Conservation (phyloP, 1,140 invertebrate genomes). For the Cryptotermes secundus region DNA sequence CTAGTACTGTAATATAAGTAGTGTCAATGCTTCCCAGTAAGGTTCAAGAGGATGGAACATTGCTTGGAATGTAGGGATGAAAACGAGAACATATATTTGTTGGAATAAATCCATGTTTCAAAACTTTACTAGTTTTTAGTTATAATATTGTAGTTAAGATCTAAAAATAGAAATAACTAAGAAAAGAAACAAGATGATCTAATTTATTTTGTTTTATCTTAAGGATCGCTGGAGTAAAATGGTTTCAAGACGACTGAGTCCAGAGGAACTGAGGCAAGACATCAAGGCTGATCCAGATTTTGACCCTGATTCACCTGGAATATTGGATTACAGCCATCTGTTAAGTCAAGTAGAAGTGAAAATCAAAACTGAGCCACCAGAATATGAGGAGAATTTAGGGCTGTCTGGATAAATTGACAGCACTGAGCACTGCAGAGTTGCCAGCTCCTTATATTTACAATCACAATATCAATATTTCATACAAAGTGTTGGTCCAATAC, state of each 20-base stretch:
- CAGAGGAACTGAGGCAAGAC: conserved; percentile 28
- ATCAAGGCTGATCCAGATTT: conserved; percentile 37
- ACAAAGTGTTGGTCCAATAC: too few relatives aligned
- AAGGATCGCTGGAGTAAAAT: conserved; percentile 40
- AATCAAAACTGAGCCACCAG: conserved; percentile 42
- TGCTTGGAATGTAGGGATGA: too few relatives aligned
- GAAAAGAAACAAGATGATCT: too few relatives aligned
- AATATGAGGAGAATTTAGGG: neutral
- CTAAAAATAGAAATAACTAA: too few relatives aligned
- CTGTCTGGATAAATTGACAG: neutral
- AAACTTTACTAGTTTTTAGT: too few relatives aligned
- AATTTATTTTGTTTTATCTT: conserved; percentile 19
- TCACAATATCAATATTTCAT: too few relatives aligned
- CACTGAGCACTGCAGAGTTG: neutral
- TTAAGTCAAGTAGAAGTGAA: conserved; percentile 43
- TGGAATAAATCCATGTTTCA: too few relatives aligned
- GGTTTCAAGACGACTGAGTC: conserved; percentile 35
- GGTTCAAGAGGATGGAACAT: too few relatives aligned
- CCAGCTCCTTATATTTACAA: neutral
- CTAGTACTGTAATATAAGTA: too few relatives aligned
- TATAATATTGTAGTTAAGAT: too few relatives aligned
- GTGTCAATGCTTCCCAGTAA: too few relatives aligned
- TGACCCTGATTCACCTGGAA: conserved; percentile 29
- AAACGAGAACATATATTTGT: too few relatives aligned
- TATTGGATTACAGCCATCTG: conserved; percentile 37